Evolutionary conservation across 2,113 vertebrate species (phyloP), one percentile per base, ranked within the genome.

Genomic region (Gymnorhina tibicen): DNA sequence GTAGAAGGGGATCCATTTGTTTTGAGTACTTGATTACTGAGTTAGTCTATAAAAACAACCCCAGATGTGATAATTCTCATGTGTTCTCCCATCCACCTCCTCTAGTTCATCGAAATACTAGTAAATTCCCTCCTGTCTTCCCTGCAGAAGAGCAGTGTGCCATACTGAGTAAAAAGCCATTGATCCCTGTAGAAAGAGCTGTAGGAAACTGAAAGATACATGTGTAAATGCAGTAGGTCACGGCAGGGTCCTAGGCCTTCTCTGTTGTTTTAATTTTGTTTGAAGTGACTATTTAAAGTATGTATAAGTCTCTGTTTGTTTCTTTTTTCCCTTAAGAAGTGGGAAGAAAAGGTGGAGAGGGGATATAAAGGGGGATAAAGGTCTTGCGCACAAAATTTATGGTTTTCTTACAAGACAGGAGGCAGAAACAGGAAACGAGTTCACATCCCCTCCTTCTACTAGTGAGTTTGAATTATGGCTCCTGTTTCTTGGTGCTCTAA

Each of bases 261-360:
- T 92, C 44, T 52, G 33, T 69, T 87, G 19, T 70, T 93, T 83
- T 82, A 93, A 69, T 89, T 93, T 83, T 77, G 24, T 93, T 94
- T 91, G 22, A 77, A 87, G 53, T 83, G 13, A 19, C 42, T 91
- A 17, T 28, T 68, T 1, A 16, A 70, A 74, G 33, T 55, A 39
- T 7, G 4, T 41, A 9, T 41, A 41, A 83, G 41, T 53, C 59
- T 60, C 33, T 1, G 0, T 87, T 52, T 79, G 6, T 39, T 84
- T 91, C 10, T 32, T 42, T 87, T 93, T 79, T 33, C 47, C 28
- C 33, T 72, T 47, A 35, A 89, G 41, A 86, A 83, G 32, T 39
- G 3, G 18, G 7, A 58, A 67, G 22, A 88, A 76, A 46, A 66
- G 46, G n/a, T 26, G 47, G 30, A 46, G 35, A n/a, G 30, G 3